phyloP scores from a whole-genome alignment of 2,888 invertebrate genomes.

The Suillia variegata region DNA sequence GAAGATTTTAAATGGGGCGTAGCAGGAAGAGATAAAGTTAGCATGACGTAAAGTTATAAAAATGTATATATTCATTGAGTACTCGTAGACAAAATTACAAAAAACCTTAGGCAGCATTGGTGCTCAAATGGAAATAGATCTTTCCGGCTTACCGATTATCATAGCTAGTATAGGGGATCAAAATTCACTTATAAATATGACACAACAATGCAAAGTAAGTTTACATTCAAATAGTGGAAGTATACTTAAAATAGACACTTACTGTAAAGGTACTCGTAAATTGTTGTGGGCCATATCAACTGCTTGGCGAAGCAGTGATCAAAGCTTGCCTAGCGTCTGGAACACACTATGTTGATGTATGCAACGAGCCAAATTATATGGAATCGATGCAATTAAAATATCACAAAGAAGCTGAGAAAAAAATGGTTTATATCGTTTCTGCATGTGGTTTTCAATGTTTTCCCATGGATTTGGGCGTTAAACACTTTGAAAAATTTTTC shows the following conservation, averaged over 20 bases:
- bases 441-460: slow-evolving; percentile 91
- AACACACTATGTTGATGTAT: slow-evolving; percentile 86
- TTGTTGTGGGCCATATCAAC: slow-evolving; percentile 85
- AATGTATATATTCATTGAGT: too few species aligned
- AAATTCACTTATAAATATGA: slow-evolving; percentile 78
- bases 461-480: slow-evolving; percentile 82
- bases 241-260: background rate
- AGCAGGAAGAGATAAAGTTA: slow-evolving; percentile 71
- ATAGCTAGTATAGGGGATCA: slow-evolving; percentile 76
- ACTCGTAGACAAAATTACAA: slow-evolving; percentile 58
- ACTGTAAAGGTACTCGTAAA: slow-evolving; percentile 68
- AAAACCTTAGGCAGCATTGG: slow-evolving; percentile 57
- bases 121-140: slow-evolving; percentile 57
- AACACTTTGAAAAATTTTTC: slow-evolving; percentile 75
- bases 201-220: slow-evolving; percentile 69
- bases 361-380: slow-evolving; percentile 86
- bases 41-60: background rate
- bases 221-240: background rate
- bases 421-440: slow-evolving; percentile 79
- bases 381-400: slow-evolving; percentile 82
- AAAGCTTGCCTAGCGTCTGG: slow-evolving; percentile 77
- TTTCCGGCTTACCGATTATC: slow-evolving; percentile 68
- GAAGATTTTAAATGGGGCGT: slow-evolving; percentile 77
- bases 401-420: slow-evolving; percentile 71
- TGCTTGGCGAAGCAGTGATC: slow-evolving; percentile 77